These are phyloP conservation scores for Sarcoramphus papa DNA, from an alignment of 2,797 vertebrate species.

Conservation along the genomic window DNA sequence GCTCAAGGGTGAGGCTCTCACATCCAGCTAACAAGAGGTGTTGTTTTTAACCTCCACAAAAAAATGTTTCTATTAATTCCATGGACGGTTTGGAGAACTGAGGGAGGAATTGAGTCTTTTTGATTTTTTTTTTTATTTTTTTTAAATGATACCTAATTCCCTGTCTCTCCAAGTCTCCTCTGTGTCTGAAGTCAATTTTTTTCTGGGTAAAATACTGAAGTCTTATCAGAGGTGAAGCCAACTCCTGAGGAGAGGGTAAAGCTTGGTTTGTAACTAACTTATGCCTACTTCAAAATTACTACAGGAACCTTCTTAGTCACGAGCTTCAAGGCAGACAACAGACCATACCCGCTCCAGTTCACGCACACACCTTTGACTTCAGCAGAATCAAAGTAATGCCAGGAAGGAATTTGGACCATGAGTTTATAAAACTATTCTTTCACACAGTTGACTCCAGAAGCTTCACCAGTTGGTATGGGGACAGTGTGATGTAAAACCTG, in stretches of 20 bases:
- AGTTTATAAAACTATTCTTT: constrained; percentile 67
- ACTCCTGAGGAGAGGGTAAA: not conserved
- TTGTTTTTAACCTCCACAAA: not conserved
- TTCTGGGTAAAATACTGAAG: not conserved
- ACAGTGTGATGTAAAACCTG: constrained; percentile 89
- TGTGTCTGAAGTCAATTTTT: constrained; percentile 25
- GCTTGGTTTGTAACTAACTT: constrained; percentile 19
- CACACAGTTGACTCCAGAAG: constrained; percentile 55
- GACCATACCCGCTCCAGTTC: not conserved
- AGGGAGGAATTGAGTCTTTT: not conserved
- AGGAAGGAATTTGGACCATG: constrained; percentile 5
- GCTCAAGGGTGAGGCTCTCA: not conserved
- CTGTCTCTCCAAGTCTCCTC: not conserved
- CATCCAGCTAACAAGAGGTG: not conserved
- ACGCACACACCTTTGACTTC: constrained; percentile 5
- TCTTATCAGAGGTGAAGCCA: not conserved
- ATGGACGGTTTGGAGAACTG: not conserved
- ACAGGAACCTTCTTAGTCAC: constrained; percentile 18
- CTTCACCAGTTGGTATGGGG: constrained; percentile 50
- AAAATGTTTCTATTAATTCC: not conserved
- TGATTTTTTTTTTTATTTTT: not conserved
- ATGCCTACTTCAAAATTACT: constrained; percentile 27
- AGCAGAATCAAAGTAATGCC: constrained; percentile 28
- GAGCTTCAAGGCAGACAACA: not conserved
- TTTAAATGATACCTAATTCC: not conserved